Conservation (phyloP, 2,113 vertebrate species). For the Sinocyclocheilus anophthalmus region DNA sequence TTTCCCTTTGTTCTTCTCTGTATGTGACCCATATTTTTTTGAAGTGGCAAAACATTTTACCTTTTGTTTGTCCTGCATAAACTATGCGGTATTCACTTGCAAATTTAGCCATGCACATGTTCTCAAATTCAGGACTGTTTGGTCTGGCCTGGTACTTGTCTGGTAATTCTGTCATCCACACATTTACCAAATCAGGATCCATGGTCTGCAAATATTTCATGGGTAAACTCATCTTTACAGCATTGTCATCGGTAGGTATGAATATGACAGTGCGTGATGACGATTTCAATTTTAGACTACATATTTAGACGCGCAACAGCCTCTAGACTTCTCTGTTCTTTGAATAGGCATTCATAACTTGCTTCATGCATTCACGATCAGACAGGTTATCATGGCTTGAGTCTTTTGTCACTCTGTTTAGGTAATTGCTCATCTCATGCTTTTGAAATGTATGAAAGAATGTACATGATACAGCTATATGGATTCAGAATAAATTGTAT, state of each 20-base stretch:
- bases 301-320: slow-evolving; percentile 32
- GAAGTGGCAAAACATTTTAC: slow-evolving; percentile 31
- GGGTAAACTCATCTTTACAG: slow-evolving; percentile 42
- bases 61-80: slow-evolving; percentile 16
- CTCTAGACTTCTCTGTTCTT: slow-evolving; percentile 20
- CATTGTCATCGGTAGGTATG: slow-evolving; percentile 46
- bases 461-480: neutral
- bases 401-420: neutral
- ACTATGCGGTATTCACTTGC: slow-evolving; percentile 43
- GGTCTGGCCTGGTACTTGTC: slow-evolving; percentile 44
- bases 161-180: slow-evolving; percentile 36
- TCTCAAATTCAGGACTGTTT: slow-evolving; percentile 23
- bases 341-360: no score
- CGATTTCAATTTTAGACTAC: slow-evolving; percentile 46
- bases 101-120: slow-evolving; percentile 47
- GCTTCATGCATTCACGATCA: no score
- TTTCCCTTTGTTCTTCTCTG: slow-evolving; percentile 43
- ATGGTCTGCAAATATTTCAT: slow-evolving; percentile 9
- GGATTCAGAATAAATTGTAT: no score
- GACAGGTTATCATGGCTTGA: no score
- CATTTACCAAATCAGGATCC: slow-evolving; percentile 31
- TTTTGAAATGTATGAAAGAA: neutral
- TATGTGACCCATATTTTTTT: slow-evolving; percentile 41
- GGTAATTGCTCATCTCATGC: neutral
- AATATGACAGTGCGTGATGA: slow-evolving; percentile 27